Evolutionary conservation across 2,797 vertebrate genomes (phyloP).

Genomic region (Bufotes viridis): DNA sequence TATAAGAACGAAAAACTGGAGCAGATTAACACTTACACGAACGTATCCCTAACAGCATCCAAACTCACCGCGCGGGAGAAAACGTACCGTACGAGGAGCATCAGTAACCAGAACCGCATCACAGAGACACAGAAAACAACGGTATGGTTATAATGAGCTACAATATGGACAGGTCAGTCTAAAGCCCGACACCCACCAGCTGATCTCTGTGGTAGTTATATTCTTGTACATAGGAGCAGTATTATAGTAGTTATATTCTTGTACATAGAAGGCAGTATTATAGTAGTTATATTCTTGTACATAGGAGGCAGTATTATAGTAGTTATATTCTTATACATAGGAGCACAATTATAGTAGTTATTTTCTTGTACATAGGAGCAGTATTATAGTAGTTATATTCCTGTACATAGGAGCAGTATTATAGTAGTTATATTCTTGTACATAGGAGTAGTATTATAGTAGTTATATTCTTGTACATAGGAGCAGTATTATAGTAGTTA

Average conservation of each 20-base stretch:
- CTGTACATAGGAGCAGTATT: background rate
- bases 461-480: conserved; percentile 1
- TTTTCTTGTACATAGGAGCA: background rate
- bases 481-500: background rate
- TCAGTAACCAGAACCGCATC: too few species aligned
- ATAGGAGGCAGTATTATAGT: background rate
- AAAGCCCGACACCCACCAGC: too few species aligned
- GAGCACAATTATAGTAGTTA: background rate
- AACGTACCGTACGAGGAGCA: too few species aligned
- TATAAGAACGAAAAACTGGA: background rate
- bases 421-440: background rate
- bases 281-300: background rate
- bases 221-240: background rate
- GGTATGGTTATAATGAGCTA: too few species aligned
- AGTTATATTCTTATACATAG: background rate
- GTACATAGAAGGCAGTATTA: background rate
- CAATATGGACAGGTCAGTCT: too few species aligned
- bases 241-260: conserved; percentile 7
- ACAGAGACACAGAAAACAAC: too few species aligned
- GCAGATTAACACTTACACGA: background rate
- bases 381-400: conserved; percentile 1
- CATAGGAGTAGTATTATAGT: background rate
- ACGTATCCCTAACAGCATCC: background rate
- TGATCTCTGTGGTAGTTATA: background rate
- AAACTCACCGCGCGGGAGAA: too few species aligned